Percentiles rank a stretch among this genome's conserved stretches.
Evolutionary conservation across 2,888 invertebrate genomes (phyloP).

Genomic region (Tenthredo distinguenda): DNA sequence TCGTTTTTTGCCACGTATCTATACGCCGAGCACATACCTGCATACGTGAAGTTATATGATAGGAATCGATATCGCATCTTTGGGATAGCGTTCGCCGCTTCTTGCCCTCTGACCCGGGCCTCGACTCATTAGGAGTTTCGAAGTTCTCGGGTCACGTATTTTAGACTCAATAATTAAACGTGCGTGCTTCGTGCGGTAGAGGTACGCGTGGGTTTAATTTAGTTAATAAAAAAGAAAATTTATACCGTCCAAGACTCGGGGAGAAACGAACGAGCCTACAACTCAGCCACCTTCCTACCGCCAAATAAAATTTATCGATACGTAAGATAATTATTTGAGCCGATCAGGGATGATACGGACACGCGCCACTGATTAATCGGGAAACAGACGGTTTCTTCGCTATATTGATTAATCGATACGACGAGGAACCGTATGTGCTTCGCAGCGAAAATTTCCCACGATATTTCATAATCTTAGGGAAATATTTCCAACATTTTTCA

Average conservation of each 20-base stretch:
- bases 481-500: not conserved
- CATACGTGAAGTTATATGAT: not conserved
- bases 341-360: not conserved
- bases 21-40: not conserved
- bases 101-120: constrained; percentile 18
- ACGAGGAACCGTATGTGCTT: not conserved
- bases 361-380: not conserved
- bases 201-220: constrained; percentile 4
- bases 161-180: constrained; percentile 30
- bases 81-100: not conserved
- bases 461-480: not conserved
- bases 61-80: constrained; percentile 23
- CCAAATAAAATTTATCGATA: not conserved
- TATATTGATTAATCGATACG: not conserved
- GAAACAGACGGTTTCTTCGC: not conserved
- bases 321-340: not conserved
- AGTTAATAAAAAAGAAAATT: not conserved
- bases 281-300: not conserved
- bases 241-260: not conserved
- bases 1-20: constrained; percentile 13
- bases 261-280: not conserved
- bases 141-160: constrained; percentile 13
- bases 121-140: not conserved
- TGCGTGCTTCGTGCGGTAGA: not conserved
- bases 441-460: not conserved